Base-by-base conservation (phyloP, 2,888 invertebrate species). In the Eubasilissa splendida region DNA sequence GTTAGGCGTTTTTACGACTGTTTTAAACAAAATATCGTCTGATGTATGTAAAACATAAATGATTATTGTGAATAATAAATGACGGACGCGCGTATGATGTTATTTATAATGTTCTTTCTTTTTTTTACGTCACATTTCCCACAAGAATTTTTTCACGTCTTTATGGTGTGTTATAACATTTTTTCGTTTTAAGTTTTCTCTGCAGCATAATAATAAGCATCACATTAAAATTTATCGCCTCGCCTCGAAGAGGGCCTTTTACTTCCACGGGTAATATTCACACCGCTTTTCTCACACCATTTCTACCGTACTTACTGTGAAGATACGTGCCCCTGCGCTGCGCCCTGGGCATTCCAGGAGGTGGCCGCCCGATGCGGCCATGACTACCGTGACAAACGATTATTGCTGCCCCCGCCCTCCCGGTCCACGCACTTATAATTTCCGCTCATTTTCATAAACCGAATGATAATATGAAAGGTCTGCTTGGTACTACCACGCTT, bases 371-470 rank as follows among this genome's bases (percentile, higher is more conserved):
- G 53, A 60, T 22, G 59, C 33, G 56, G 58, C 12, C 33, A 22
- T 59, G 58, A 58, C 42, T 77, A 11, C 59, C 56, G 70, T 80
- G 80, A 80, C 76, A 80, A 80, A 80, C 76, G 80, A 80, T 80
- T 76, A 80, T 80, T 80, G 56, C 80, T 74, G 70, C 54, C 53
- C 70, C 76, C 22, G 1, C 22, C 22, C 22, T 1, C 52, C 59
- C 11, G 42, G 71, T 70, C 70, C 31, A 71, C 14, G 50, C 50
- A 59, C 76, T 77, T 76, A 77, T 59, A 80, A 77, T 80, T 77
- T 80, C 80, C 60, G 31, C 71, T 71, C 59, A 73, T 59, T 78
- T 71, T 78, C 71, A 5, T 58, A 56, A 58, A 58, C 58, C 22
- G 11, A 60, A 60, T 70, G 70, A 52, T 70, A 33, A 63, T 70